These are phyloP conservation scores for Xanthostigma xanthostigma DNA, from an alignment of 2,888 invertebrate species.

Conservation along the genomic window DNA sequence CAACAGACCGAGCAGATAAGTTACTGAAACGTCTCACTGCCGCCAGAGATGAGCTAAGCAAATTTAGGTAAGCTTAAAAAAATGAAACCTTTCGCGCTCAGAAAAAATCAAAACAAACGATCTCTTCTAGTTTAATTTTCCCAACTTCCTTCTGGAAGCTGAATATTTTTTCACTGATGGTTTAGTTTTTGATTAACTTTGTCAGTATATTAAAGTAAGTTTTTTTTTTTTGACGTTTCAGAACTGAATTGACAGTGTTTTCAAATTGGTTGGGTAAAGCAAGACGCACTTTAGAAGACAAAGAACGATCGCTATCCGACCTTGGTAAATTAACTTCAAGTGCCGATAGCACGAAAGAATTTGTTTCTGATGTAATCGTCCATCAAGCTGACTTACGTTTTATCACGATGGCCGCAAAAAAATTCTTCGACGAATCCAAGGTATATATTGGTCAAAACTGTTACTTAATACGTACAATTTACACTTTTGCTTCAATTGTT, in stretches of 20 bases:
- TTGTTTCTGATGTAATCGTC: conserved; percentile 84
- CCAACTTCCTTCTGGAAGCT: too few relatives aligned
- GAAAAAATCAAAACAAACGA: too few relatives aligned
- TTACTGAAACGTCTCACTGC: conserved; percentile 59
- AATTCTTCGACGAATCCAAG: conserved; percentile 90
- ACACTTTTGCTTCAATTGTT: conserved; percentile 4
- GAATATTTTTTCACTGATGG: too few relatives aligned
- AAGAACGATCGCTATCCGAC: conserved; percentile 68
- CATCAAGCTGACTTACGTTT: conserved; percentile 92
- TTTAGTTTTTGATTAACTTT: too few relatives aligned
- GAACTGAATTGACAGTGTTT: conserved; percentile 66
- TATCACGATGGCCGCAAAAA: conserved; percentile 91
- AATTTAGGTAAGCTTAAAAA: conserved; percentile 43
- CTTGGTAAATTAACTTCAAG: conserved; percentile 54
- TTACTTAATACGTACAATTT: conserved; percentile 1
- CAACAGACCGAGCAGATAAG: conserved; percentile 64
- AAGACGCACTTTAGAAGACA: conserved; percentile 65
- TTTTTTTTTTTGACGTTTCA: conserved; percentile 17
- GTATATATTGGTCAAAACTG: conserved; percentile 26
- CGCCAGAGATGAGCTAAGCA: conserved; percentile 76
- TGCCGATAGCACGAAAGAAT: conserved; percentile 70
- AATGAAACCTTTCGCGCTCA: background rate
- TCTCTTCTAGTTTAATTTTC: too few relatives aligned
- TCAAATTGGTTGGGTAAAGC: conserved; percentile 75
- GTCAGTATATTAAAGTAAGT: too few relatives aligned